Conservation (phyloP, 2,888 invertebrate species). For the Notodonta ziczac region DNA sequence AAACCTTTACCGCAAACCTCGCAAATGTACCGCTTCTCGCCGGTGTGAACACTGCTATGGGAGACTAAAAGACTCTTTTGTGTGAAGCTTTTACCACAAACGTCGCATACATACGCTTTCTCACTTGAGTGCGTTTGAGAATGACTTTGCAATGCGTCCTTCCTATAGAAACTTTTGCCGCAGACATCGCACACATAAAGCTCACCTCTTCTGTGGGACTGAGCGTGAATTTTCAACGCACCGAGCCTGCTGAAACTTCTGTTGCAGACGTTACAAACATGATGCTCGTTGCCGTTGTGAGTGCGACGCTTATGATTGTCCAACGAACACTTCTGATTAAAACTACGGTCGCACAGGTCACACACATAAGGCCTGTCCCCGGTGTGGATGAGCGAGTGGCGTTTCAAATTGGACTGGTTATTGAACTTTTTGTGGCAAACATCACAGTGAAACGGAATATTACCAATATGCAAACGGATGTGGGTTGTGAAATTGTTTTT, state of each 20-base stretch:
- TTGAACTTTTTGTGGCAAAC: too few species aligned
- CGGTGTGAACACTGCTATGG: neutral
- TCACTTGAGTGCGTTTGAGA: neutral
- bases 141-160: neutral
- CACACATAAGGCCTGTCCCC: neutral
- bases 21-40: neutral
- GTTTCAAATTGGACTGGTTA: too few species aligned
- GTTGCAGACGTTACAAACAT: too few species aligned
- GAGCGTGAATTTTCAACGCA: neutral
- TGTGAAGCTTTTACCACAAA: neutral
- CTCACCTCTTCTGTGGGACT: neutral
- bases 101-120: neutral
- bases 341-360: neutral
- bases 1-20: neutral
- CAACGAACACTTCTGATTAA: too few species aligned
- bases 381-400: neutral
- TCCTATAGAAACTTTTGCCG: neutral
- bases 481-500: neutral
- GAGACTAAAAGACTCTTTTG: neutral
- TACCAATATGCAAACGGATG: neutral
- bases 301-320: too few species aligned
- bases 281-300: too few species aligned
- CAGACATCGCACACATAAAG: neutral
- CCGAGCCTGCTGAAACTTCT: neutral
- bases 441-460: too few species aligned